These are phyloP conservation scores for Hypolimnas misippus DNA, from an alignment of 2,888 invertebrate species.

Conservation along the genomic window DNA sequence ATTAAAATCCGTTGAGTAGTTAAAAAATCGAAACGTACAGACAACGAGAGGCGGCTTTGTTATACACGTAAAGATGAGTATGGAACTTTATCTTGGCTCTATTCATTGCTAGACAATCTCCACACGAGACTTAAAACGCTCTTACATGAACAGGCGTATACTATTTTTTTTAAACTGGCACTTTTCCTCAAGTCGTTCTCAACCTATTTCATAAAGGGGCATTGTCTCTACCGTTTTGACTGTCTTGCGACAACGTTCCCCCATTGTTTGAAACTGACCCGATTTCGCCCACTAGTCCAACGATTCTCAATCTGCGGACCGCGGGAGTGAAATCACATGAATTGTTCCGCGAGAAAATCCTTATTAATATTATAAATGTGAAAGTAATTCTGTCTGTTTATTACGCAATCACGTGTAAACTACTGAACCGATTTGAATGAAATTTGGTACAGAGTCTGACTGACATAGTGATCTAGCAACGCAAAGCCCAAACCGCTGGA, in stretches of 20 bases:
- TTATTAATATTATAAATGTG: too few relatives aligned
- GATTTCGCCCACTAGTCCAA: slow-evolving; percentile 6
- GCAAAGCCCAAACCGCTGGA: too few relatives aligned
- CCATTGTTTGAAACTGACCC: slow-evolving; percentile 33
- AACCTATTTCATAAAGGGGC: slow-evolving; percentile 40
- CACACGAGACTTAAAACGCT: slow-evolving; percentile 6
- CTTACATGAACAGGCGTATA: slow-evolving; percentile 6
- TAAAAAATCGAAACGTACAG: too few relatives aligned
- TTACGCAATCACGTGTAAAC: too few relatives aligned
- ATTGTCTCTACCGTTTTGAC: slow-evolving; percentile 38
- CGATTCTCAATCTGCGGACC: neutral
- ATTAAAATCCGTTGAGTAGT: too few relatives aligned
- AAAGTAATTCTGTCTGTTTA: too few relatives aligned
- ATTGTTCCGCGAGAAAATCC: neutral
- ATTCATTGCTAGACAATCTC: slow-evolving; percentile 6
- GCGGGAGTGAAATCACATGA: neutral
- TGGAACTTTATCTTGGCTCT: neutral
- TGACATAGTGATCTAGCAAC: too few relatives aligned
- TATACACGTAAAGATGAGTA: neutral
- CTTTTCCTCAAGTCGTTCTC: slow-evolving; percentile 34
- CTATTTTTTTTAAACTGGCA: slow-evolving; percentile 32
- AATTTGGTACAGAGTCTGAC: too few relatives aligned
- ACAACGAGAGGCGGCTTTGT: too few relatives aligned
- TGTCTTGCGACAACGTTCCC: slow-evolving; percentile 22
- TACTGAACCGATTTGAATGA: too few relatives aligned